phyloP scores from a whole-genome alignment of 2,113 vertebrate species.

The Sinocyclocheilus anshuiensis region DNA sequence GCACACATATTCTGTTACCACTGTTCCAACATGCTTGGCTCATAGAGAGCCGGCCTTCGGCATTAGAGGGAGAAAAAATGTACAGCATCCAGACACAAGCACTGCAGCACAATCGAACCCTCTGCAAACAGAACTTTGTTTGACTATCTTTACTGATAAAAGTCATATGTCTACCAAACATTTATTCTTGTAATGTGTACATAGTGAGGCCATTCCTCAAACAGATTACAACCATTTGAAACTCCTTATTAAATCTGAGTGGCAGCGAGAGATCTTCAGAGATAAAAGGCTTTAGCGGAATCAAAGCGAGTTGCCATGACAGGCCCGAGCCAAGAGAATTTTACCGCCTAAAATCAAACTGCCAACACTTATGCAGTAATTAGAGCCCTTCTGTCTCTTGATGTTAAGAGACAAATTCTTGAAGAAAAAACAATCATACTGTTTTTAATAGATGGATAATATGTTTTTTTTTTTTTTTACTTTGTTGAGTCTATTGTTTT shows the following conservation, averaged over 20 bases:
- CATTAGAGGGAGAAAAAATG: conserved; percentile 14
- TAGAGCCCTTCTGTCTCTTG: neutral
- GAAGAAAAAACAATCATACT: neutral
- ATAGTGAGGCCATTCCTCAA: conserved; percentile 16
- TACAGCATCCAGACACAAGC: conserved; percentile 24
- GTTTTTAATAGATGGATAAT: neutral
- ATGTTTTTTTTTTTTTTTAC: neutral
- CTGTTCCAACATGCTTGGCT: conserved; percentile 58
- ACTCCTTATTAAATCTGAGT: conserved; percentile 38
- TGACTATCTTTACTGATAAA: conserved; percentile 22
- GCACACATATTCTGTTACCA: conserved; percentile 57
- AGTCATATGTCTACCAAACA: neutral
- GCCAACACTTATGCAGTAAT: conserved; percentile 17
- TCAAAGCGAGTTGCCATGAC: conserved; percentile 47
- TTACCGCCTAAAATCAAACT: conserved; percentile 29
- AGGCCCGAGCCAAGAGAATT: conserved; percentile 29
- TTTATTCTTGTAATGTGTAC: conserved; percentile 30
- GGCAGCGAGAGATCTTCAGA: conserved; percentile 31
- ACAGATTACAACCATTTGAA: conserved; percentile 32
- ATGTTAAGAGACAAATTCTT: neutral
- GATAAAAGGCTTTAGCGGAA: conserved; percentile 49
- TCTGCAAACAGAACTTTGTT: conserved; percentile 32
- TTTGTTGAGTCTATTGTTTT: neutral
- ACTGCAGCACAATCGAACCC: neutral
- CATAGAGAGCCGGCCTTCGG: conserved; percentile 30